phyloP scores from a whole-genome alignment of 1,140 invertebrate genomes.

The Pygmarrhopalites habei region DNA sequence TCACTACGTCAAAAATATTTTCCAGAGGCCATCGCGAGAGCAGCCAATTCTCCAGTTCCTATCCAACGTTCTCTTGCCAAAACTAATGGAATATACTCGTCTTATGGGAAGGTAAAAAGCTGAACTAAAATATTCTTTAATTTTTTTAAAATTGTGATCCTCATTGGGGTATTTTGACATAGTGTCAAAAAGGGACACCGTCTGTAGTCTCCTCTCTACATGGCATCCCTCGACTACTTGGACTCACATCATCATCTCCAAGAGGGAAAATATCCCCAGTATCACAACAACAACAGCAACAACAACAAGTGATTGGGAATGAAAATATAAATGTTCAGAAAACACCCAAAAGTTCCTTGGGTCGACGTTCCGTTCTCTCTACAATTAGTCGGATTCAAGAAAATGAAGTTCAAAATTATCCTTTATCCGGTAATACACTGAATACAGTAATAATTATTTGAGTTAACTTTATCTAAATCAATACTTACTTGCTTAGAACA shows the following conservation, averaged over 20 bases:
- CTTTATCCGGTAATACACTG: neutral
- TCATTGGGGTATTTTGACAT: neutral
- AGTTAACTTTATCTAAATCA: too few relatives aligned
- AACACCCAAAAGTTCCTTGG: neutral
- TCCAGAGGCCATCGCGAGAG: neutral
- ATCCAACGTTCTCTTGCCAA: neutral
- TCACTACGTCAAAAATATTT: constrained; percentile 7
- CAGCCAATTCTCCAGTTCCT: neutral
- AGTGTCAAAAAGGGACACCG: neutral
- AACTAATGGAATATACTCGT: constrained; percentile 1
- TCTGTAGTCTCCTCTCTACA: neutral
- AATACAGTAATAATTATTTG: too few relatives aligned
- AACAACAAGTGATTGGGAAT: too few relatives aligned
- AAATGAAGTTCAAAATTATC: neutral
- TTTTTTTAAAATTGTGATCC: constrained; percentile 4
- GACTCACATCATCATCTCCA: neutral
- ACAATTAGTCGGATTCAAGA: constrained; percentile 2
- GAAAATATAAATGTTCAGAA: neutral
- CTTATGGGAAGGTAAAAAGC: constrained; percentile 1
- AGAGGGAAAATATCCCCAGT: neutral
- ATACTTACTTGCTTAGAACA: constrained; percentile 16
- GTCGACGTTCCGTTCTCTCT: neutral
- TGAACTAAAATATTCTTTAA: neutral
- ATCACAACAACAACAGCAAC: neutral
- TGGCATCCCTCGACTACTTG: neutral